Evolutionary conservation across 2,797 vertebrate species (phyloP), one percentile per base, ranked within the genome.

Genomic region (Selene dorsalis): DNA sequence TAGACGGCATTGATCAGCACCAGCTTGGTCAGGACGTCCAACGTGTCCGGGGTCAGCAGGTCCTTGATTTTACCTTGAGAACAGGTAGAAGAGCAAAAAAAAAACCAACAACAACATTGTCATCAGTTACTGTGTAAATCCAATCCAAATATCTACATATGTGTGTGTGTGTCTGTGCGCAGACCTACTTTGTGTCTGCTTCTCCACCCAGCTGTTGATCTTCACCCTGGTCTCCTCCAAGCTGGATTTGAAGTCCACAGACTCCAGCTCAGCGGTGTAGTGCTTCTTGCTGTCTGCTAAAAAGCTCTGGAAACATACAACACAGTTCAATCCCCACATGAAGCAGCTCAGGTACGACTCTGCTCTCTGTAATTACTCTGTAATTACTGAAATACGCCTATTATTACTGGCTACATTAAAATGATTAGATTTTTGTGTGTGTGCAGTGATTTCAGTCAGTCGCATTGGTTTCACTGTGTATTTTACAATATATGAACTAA

Each of bases 161-260:
- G 32, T 35, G 7, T 35, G 32, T 35, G 32, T 35, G 32, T 35
- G 32, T 43, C 6, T 45, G 43, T 45, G 43, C 18, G 59, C 13
- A 69, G 6, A 50, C 35, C 87, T 77, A 97, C 96, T 94, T 75
- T 95, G 85, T 0, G 95, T 97, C 67, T 95, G 88, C 30, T 88
- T 87, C 91, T 95, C 94, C 68, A 96, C 95, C 96, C 96, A 97
- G 56, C 67, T 86, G 73, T 97, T 97, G 82, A 97, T 96, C 64
- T 94, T 90, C 45, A 90, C 69, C 65, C 95, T 95, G 77, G 88
- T 87, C 22, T 73, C 88, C 47, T 95, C 94, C 69, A 90, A 28
- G 14, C 58, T 89, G 69, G 13, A 69, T 38, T 30, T 73, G 82
- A 96, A 97, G 84, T 96, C 92, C 74, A 95, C 93, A 73, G 92